phyloP scores from a whole-genome alignment of 2,113 vertebrate genomes.

The Motacilla tschutschensis region DNA sequence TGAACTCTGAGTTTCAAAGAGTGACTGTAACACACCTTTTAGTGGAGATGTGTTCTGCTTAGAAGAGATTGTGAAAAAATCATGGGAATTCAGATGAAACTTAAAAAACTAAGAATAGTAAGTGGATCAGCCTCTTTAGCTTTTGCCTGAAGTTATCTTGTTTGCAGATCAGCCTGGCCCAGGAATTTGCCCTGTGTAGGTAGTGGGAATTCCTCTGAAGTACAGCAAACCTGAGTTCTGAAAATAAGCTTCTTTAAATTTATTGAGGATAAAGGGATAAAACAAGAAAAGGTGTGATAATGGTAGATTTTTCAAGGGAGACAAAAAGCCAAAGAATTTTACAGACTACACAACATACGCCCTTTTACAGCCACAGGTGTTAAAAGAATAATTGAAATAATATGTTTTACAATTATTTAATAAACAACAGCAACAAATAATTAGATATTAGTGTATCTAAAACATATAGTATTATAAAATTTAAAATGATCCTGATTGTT shows the following conservation, averaged over 20 bases:
- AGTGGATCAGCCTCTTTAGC: not conserved
- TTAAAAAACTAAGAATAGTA: not conserved
- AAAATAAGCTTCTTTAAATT: not conserved
- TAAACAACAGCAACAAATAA: not conserved
- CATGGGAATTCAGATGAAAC: not conserved
- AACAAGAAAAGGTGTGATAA: not conserved
- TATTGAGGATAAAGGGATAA: not conserved
- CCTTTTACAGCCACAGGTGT: not conserved
- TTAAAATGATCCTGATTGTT: not conserved
- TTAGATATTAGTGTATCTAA: not conserved
- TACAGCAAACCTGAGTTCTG: not conserved
- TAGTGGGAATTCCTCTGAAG: not conserved
- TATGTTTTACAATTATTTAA: not conserved
- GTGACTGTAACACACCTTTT: not conserved
- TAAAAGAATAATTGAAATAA: not conserved
- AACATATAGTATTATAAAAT: fast-evolving
- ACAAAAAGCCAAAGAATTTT: not conserved
- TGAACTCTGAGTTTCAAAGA: not conserved
- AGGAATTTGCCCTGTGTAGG: not conserved
- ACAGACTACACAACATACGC: fast-evolving
- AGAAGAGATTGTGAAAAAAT: not conserved
- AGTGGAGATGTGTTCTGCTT: not conserved
- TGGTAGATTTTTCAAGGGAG: not conserved
- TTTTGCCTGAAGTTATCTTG: not conserved
- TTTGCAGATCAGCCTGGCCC: not conserved